Conservation (phyloP, 2,797 vertebrate species). For the Rousettus madagascariensis region DNA sequence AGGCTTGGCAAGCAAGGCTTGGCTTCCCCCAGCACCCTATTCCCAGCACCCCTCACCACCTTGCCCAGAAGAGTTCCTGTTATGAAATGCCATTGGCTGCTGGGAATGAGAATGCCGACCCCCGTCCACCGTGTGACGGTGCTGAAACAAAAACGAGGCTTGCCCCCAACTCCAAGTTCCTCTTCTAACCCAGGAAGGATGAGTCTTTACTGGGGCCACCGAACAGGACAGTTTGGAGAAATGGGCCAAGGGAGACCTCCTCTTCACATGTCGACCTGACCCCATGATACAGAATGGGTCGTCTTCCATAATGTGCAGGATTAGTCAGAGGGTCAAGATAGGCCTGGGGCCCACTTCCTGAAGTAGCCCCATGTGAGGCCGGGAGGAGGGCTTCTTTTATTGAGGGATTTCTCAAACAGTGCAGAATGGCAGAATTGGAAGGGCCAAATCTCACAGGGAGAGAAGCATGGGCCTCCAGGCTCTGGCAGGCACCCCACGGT, state of each 20-base stretch:
- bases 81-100: constrained; percentile 45
- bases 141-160: constrained; percentile 24
- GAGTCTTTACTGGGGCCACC: neutral
- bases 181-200: constrained; percentile 42
- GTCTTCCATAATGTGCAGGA: neutral
- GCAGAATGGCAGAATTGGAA: neutral
- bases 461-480: neutral
- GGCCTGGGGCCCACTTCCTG: neutral
- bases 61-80: neutral
- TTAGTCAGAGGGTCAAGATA: neutral
- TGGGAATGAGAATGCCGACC: neutral
- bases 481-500: neutral
- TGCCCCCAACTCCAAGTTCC: constrained; percentile 46
- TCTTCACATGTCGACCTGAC: neutral
- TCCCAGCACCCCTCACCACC: too few species aligned
- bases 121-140: neutral
- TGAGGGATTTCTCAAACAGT: neutral
- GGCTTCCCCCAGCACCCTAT: neutral
- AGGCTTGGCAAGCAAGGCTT: neutral
- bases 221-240: neutral
- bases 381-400: neutral
- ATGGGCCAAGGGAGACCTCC: neutral
- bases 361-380: neutral
- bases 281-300: too few species aligned
- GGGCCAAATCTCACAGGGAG: neutral